Evolutionary conservation across 1,140 invertebrate genomes (phyloP), one percentile per base, ranked within the genome.

Genomic region (Diplogasteroides magnus): DNA sequence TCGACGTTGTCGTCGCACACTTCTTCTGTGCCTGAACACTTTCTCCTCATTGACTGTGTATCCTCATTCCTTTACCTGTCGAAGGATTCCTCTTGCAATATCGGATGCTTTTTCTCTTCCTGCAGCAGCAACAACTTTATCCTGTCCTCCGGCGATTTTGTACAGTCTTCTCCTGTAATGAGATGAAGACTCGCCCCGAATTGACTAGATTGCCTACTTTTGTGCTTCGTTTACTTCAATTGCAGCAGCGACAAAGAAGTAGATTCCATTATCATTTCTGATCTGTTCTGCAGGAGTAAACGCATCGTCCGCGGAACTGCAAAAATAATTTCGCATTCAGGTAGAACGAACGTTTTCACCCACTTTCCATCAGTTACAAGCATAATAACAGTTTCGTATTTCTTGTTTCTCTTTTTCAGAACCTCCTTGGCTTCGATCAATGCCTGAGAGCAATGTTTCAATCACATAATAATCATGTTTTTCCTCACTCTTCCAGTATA

Each of bases 61-160:
- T 48, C 37, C 19, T 48, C 37, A 48, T 19, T 48, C 19, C 19
- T 19, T 48, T 19, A 48, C 37, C 37, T 48, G 68, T 57, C 79
- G 75, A 25, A 80, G 66, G 31, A 80, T 66, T 66, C 74, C 73
- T 60, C 74, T 74, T n/a, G 79, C 78, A 56, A 82, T 81, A 32
- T 77, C 77, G 15, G 78, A 75, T 14, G 79, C 79, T 70, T 79
- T 61, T 65, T 81, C 76, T 66, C 80, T 71, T 60, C 79, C 79
- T 64, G 69, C 74, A 58, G 82, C 80, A 68, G 82, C 60, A 25
- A 80, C 74, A 56, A 80, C 79, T 64, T 82, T 80, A 57, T 80
- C 77, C 64, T 78, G 76, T 56, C 82, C 74, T 55, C 80, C 79
- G 48, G 80, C 75, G 60, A 82, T 82, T 23, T 77, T 75, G 56